Percentiles rank a stretch among this genome's conserved stretches.
Evolutionary conservation across 2,797 vertebrate genomes (phyloP).

Genomic region (Kryptopterus vitreolus): DNA sequence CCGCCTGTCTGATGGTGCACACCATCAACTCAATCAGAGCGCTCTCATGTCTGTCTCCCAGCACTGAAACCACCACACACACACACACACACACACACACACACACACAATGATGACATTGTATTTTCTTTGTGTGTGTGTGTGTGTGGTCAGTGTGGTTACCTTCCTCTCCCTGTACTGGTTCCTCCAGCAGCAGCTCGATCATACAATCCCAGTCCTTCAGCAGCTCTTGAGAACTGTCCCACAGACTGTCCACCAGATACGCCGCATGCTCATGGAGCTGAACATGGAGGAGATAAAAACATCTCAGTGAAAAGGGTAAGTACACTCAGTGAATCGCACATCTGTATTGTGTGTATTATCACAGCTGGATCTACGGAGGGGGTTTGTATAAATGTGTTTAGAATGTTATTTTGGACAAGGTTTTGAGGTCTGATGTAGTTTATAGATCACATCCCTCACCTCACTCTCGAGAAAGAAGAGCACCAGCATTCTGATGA

Average conservation of each 20-base stretch:
- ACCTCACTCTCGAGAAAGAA: conserved; percentile 90
- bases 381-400: neutral
- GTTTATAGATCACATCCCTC: conserved; percentile 47
- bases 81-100: too few species aligned
- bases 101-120: too few species aligned
- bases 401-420: neutral
- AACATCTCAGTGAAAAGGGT: neutral
- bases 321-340: neutral
- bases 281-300: conserved; percentile 65
- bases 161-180: conserved; percentile 97
- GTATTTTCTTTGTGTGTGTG: too few species aligned
- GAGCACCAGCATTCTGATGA: conserved; percentile 89
- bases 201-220: conserved; percentile 99
- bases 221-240: conserved; percentile 97
- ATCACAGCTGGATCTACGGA: too few species aligned
- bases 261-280: conserved; percentile 98
- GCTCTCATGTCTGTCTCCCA: conserved; percentile 96
- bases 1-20: conserved; percentile 95
- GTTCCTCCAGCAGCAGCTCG: conserved; percentile 93
- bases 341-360: too few species aligned
- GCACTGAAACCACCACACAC: conserved; percentile 69
- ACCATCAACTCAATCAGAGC: conserved; percentile 95
- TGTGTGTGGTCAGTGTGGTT: conserved; percentile 44
- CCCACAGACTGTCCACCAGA: conserved; percentile 97
- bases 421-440: neutral